Evolutionary conservation across 2,888 invertebrate genomes (phyloP), one percentile per base, ranked within the genome.

Genomic region (Zaprionus lineosus): DNA sequence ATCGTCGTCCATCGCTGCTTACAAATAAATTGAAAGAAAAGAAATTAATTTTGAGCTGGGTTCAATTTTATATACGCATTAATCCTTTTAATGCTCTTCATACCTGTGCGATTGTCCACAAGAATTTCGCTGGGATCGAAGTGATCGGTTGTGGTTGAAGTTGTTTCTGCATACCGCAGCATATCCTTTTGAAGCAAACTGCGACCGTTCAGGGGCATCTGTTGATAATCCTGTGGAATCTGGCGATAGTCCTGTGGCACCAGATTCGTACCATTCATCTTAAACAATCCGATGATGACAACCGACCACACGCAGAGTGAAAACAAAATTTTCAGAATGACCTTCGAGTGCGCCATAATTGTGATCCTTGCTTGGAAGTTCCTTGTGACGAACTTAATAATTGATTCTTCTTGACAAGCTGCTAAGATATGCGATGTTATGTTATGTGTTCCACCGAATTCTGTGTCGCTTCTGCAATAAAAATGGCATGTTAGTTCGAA

Each of bases 1-100:
- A 51, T 94, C 95, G 87, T 97, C 96, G 44, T 90, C 90, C 88
- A 90, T 89, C 58, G 87, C 90, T 89, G 52, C 11, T 3, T n/a
- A 4, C 3, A n/a, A 4, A 2, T 8, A 3, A 9, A 4, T 24
- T 3, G 1, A 1, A 3, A 1, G 19, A 11, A 5, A 1, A 11
- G 3, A n/a, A 9, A 11, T n/a, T n/a, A n/a, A n/a, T n/a, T n/a
- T n/a, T n/a, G n/a, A n/a, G n/a, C n/a, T n/a, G n/a, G n/a, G n/a
- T n/a, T n/a, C n/a, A n/a, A n/a, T n/a, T n/a, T n/a, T n/a, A n/a
- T n/a, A n/a, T n/a, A n/a, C n/a, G n/a, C n/a, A n/a, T n/a, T n/a
- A n/a, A n/a, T n/a, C n/a, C n/a, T n/a, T n/a, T n/a, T n/a, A n/a
- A n/a, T n/a, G n/a, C n/a, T n/a, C n/a, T n/a, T n/a, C 7, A 8